Evolutionary conservation across 2,888 invertebrate species (phyloP).

Genomic region (Deilephila porcellus): DNA sequence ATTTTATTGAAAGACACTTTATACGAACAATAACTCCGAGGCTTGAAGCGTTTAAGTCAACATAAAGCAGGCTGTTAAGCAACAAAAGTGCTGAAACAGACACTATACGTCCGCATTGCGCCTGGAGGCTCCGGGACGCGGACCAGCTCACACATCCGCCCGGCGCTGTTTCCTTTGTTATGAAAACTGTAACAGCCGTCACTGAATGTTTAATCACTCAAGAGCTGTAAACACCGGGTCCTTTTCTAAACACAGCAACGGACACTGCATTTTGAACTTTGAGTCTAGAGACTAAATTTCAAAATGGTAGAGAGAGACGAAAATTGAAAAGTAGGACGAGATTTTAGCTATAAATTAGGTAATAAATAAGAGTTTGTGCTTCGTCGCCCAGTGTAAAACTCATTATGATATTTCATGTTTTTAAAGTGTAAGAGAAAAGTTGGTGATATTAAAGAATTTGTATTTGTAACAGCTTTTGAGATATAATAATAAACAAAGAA

Average conservation of each 20-base stretch:
- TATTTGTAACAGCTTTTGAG: no score
- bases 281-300: neutral
- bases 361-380: conserved; percentile 21
- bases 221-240: conserved; percentile 20
- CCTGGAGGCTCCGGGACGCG: conserved; percentile 30
- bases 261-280: neutral
- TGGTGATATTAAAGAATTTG: neutral
- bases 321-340: conserved; percentile 6
- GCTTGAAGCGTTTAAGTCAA: neutral
- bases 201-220: conserved; percentile 31
- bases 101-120: conserved; percentile 47
- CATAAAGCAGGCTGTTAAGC: conserved; percentile 6
- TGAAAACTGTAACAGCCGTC: conserved; percentile 29
- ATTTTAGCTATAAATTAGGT: conserved; percentile 20
- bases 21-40: neutral
- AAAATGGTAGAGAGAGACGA: neutral
- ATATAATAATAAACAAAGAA: no score
- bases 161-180: conserved; percentile 39
- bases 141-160: conserved; percentile 33
- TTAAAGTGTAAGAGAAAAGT: neutral
- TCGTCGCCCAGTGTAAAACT: conserved; percentile 7
- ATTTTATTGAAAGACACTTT: conserved; percentile 8
- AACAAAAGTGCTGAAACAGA: conserved; percentile 13
- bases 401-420: neutral
- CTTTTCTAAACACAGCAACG: neutral